A percentile compares a stretch with the other conserved stretches of the same genome.
These are phyloP conservation scores for Xiphophorus couchianus DNA, from an alignment of 2,113 vertebrate species.

Conservation along the genomic window DNA sequence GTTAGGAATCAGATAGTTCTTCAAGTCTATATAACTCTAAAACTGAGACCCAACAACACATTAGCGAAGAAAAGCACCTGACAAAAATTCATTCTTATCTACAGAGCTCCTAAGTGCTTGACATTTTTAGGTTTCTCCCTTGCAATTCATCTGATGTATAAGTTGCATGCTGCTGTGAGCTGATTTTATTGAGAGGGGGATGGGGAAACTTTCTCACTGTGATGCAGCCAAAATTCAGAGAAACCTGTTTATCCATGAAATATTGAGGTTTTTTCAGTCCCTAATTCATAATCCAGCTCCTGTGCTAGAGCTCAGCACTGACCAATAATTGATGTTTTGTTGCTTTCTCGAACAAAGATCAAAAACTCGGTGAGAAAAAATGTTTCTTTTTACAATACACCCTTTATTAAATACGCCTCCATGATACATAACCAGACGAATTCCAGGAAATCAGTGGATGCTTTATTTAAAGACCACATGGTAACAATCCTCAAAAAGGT, in stretches of 20 bases:
- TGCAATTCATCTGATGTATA: conserved; percentile 13
- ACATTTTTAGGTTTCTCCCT: conserved; percentile 19
- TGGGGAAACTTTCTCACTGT: conserved; percentile 27
- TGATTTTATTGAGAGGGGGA: conserved; percentile 42
- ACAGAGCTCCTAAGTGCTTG: conserved; percentile 10
- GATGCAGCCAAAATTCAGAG: conserved; percentile 39
- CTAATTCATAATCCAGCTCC: background rate
- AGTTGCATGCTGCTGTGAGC: conserved; percentile 6
- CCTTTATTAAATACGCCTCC: conserved; percentile 57
- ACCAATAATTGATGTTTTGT: background rate
- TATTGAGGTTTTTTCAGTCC: background rate
- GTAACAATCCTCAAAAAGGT: conserved; percentile 48
- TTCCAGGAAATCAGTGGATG: conserved; percentile 34
- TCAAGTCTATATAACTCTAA: background rate
- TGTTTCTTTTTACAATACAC: conserved; percentile 21
- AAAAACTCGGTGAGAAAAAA: background rate
- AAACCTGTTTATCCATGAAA: conserved; percentile 43
- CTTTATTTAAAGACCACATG: conserved; percentile 49
- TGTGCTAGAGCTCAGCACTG: background rate
- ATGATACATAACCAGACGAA: conserved; percentile 19
- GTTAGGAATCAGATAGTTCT: background rate
- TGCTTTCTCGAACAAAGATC: background rate
- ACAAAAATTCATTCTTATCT: background rate
- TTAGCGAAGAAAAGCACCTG: background rate
- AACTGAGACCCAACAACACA: background rate